Conservation (phyloP, 2,113 vertebrate species). For the Mohoua ochrocephala region DNA sequence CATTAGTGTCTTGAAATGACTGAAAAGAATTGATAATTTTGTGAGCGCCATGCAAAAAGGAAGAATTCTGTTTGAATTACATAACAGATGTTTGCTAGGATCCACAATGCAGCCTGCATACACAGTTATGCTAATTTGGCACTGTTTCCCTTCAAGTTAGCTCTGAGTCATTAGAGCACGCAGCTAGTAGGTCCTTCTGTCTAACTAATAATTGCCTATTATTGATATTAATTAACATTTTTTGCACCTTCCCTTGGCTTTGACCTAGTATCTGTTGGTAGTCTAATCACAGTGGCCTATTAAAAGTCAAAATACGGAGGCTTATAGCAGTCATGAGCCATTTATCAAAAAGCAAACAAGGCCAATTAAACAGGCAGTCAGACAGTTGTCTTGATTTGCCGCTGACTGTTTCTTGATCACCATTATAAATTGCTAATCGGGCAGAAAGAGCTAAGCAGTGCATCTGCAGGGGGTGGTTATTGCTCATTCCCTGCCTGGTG, state of each 20-base stretch:
- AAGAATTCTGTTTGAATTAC: conserved; percentile 98
- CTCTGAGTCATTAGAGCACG: conserved; percentile 95
- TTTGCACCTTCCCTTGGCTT: conserved; percentile 91
- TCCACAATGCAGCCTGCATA: conserved; percentile 86
- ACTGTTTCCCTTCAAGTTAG: conserved; percentile 91
- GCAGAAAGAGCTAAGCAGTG: conserved; percentile 88
- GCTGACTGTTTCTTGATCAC: conserved; percentile 99
- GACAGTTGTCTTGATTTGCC: conserved; percentile 99
- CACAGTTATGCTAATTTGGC: conserved; percentile 98
- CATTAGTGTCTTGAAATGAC: conserved; percentile 88
- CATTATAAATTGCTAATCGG: conserved; percentile 99
- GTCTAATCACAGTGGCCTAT: conserved; percentile 95
- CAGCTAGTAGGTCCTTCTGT: conserved; percentile 98
- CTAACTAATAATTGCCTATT: conserved; percentile 99
- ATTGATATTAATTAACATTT: conserved; percentile 99
- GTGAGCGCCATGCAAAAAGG: conserved; percentile 87
- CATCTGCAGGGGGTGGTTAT: conserved; percentile 82
- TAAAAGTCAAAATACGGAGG: conserved; percentile 89
- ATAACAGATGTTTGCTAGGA: conserved; percentile 99
- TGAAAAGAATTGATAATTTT: conserved; percentile 94
- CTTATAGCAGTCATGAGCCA: conserved; percentile 86
- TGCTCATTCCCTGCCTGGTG: conserved; percentile 87
- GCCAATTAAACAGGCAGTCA: conserved; percentile 96
- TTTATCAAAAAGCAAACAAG: conserved; percentile 99
- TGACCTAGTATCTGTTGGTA: conserved; percentile 98